A percentile compares a stretch with the other conserved stretches of the same genome.
These are phyloP conservation scores for Kradibia gibbosae DNA, from an alignment of 1,140 invertebrate genomes.

Conservation along the genomic window DNA sequence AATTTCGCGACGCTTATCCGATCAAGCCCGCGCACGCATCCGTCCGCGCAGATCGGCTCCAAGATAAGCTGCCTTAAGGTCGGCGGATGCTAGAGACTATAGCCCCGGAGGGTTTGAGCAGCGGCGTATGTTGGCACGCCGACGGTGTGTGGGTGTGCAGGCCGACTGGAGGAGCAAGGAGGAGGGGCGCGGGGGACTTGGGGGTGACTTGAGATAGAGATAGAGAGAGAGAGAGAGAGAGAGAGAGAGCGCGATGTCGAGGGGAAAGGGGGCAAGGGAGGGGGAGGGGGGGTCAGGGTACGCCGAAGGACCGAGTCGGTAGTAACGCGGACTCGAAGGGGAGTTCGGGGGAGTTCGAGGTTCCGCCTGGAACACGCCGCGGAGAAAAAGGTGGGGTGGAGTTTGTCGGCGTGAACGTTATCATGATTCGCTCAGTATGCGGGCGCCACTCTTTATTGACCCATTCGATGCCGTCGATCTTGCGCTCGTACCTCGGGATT, in stretches of 20 bases:
- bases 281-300: too few relatives aligned
- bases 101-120: not conserved
- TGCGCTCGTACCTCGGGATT: not conserved
- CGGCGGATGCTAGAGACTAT: not conserved
- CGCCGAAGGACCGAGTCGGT: too few relatives aligned
- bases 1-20: conserved; percentile 14
- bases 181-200: too few relatives aligned
- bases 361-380: not conserved
- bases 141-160: not conserved
- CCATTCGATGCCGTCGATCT: not conserved
- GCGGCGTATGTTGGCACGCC: too few relatives aligned
- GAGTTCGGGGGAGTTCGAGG: too few relatives aligned
- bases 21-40: not conserved
- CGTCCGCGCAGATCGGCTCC: not conserved
- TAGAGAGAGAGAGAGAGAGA: too few relatives aligned
- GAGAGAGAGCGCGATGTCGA: too few relatives aligned
- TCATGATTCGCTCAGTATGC: conserved; percentile 11
- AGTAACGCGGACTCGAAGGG: too few relatives aligned
- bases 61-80: conserved; percentile 7
- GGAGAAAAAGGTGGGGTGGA: not conserved
- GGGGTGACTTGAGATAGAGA: not conserved
- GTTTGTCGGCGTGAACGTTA: conserved; percentile 1
- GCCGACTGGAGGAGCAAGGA: not conserved
- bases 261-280: too few relatives aligned
- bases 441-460: not conserved